Evolutionary conservation across 1,140 invertebrate genomes (phyloP).

Genomic region (Drosophila sproati): DNA sequence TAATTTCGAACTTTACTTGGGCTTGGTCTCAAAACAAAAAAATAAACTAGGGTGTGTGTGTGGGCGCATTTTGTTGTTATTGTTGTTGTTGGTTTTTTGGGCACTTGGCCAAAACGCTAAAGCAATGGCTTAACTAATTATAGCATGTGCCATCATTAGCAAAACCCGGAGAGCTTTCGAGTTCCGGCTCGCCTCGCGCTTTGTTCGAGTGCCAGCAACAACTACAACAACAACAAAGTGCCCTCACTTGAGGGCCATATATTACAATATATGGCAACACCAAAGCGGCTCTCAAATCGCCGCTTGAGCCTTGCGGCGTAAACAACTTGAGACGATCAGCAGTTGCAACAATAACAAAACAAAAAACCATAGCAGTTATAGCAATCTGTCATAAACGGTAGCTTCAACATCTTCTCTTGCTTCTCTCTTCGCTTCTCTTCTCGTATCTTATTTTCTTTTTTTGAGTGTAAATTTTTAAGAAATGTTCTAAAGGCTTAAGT

Average conservation of each 20-base stretch:
- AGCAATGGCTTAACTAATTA: constrained; percentile 68
- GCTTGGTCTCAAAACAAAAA: background rate
- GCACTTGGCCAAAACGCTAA: constrained; percentile 52
- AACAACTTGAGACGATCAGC: constrained; percentile 40
- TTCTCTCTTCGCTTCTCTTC: background rate
- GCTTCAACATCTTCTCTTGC: constrained; percentile 18
- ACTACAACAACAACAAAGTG: constrained; percentile 50
- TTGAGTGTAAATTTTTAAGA: background rate
- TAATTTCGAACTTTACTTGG: constrained; percentile 21
- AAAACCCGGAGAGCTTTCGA: constrained; percentile 39
- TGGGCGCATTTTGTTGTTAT: background rate
- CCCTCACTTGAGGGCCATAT: constrained; percentile 71
- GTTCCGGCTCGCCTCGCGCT: constrained; percentile 70
- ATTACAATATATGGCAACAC: constrained; percentile 13
- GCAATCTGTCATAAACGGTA: constrained; percentile 40
- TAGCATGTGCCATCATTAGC: constrained; percentile 64
- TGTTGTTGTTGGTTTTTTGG: constrained; percentile 23
- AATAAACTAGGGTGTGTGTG: background rate
- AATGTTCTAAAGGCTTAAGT: background rate
- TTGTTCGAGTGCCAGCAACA: constrained; percentile 39
- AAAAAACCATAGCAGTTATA: background rate
- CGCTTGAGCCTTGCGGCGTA: constrained; percentile 8
- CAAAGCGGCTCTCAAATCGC: constrained; percentile 27
- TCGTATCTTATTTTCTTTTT: too few species aligned
- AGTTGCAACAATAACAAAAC: background rate